phyloP scores from a whole-genome alignment of 2,797 vertebrate genomes.

The Gila robusta region DNA sequence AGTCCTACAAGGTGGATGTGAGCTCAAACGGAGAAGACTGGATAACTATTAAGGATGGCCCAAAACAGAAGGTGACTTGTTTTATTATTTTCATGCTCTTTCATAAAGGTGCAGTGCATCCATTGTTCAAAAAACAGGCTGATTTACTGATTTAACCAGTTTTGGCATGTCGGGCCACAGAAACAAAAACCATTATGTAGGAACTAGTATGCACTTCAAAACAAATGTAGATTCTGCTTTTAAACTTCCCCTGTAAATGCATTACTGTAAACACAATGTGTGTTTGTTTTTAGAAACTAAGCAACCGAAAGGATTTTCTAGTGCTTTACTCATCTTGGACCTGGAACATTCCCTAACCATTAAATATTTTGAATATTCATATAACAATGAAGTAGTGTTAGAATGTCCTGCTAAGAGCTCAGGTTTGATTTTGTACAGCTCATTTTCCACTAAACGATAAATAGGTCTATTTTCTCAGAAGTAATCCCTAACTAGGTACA shows the following conservation, averaged over 20 bases:
- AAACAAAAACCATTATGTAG: background rate
- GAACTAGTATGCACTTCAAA: background rate
- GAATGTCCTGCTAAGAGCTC: background rate
- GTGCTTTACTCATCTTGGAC: background rate
- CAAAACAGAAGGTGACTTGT: constrained; percentile 87
- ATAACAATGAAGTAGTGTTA: constrained; percentile 8
- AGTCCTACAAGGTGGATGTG: constrained; percentile 93
- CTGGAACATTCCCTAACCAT: background rate
- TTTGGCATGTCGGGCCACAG: background rate
- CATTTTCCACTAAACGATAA: constrained; percentile 18
- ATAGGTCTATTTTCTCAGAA: constrained; percentile 23
- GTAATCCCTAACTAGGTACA: constrained; percentile 27
- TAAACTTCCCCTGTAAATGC: background rate
- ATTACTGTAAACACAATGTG: background rate
- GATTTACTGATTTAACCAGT: background rate
- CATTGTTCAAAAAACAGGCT: background rate
- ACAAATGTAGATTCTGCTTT: background rate
- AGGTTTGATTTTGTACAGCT: background rate
- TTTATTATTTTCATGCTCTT: background rate
- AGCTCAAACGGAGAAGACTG: constrained; percentile 99
- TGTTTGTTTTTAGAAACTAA: background rate
- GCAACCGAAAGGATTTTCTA: background rate
- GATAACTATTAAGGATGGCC: constrained; percentile 95
- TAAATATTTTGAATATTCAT: background rate
- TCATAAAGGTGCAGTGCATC: background rate